Percentiles rank a stretch among this genome's conserved stretches.
Conservation (phyloP, 2,888 invertebrate genomes). For the Epiblema foenella region DNA sequence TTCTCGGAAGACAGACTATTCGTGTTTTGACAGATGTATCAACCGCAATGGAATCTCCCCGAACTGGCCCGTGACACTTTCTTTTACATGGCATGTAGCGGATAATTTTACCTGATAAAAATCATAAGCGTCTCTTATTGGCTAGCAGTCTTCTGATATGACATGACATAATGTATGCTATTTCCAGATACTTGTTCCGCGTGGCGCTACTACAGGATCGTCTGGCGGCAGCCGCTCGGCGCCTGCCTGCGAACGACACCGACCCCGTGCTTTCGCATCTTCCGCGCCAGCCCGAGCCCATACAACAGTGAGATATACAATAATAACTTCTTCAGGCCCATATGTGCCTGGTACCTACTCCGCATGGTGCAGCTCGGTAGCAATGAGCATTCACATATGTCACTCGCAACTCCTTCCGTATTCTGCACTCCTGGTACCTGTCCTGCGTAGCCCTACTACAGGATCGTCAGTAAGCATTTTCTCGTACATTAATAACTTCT, state of each 20-base stretch:
- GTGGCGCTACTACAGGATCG: slow-evolving; percentile 91
- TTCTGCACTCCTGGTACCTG: slow-evolving; percentile 83
- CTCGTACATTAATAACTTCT: slow-evolving; percentile 63
- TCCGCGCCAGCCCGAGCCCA: slow-evolving; percentile 61
- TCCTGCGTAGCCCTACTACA: slow-evolving; percentile 92
- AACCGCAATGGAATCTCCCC: too few species aligned
- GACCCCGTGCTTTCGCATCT: slow-evolving; percentile 76
- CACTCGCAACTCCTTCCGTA: too few species aligned
- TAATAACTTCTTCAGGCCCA: background rate
- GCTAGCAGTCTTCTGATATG: too few species aligned
- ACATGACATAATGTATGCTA: background rate
- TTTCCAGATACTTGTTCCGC: slow-evolving; percentile 89
- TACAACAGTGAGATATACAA: slow-evolving; percentile 60
- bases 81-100: too few species aligned
- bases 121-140: too few species aligned
- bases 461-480: slow-evolving; percentile 88
- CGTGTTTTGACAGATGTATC: too few species aligned
- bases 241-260: slow-evolving; percentile 67
- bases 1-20: too few species aligned
- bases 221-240: slow-evolving; percentile 87
- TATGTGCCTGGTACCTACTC: background rate
- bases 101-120: too few species aligned
- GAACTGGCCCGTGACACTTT: too few species aligned
- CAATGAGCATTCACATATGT: too few species aligned
- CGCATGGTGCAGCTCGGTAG: too few species aligned